These are phyloP conservation scores for Radopholus similis DNA, from an alignment of 1,140 invertebrate genomes.

Conservation along the genomic window DNA sequence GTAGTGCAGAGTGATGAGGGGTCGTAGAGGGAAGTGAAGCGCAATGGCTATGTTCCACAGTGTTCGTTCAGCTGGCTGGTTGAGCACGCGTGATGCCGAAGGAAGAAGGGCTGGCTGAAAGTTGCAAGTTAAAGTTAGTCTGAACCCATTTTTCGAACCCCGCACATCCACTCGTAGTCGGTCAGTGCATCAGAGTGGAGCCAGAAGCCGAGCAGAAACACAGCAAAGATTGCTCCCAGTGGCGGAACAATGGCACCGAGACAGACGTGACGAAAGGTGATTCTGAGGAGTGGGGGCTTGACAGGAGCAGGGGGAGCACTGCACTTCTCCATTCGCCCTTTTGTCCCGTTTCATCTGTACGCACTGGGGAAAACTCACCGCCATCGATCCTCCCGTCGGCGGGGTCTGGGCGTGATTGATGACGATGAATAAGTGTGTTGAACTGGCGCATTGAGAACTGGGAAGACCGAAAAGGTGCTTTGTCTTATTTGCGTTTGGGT, in stretches of 20 bases:
- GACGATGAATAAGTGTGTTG: no score
- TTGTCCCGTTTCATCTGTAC: no score
- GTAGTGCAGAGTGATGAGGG: conserved; percentile 9
- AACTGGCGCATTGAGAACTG: no score
- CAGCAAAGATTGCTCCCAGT: conserved; percentile 14
- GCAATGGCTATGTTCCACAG: conserved; percentile 31
- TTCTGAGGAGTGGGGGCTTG: neutral
- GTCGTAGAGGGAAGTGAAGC: conserved; percentile 16
- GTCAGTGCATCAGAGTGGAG: conserved; percentile 23
- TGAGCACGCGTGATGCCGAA: conserved; percentile 38
- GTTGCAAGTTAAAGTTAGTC: neutral
- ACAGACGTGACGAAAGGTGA: conserved; percentile 11
- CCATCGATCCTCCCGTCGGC: no score
- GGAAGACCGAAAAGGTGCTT: no score
- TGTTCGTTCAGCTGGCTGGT: conserved; percentile 35
- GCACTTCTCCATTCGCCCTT: no score
- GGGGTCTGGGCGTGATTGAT: no score
- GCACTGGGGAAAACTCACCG: no score
- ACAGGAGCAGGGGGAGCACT: no score
- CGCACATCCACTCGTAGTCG: conserved; percentile 39
- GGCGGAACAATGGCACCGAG: conserved; percentile 20
- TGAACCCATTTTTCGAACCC: conserved; percentile 15
- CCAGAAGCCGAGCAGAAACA: conserved; percentile 29
- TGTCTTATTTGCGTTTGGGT: no score
- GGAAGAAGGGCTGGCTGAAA: conserved; percentile 32